Evolutionary conservation across 2,888 invertebrate genomes (phyloP), one percentile per base, ranked within the genome.

Genomic region (Oxystoma pomonae): DNA sequence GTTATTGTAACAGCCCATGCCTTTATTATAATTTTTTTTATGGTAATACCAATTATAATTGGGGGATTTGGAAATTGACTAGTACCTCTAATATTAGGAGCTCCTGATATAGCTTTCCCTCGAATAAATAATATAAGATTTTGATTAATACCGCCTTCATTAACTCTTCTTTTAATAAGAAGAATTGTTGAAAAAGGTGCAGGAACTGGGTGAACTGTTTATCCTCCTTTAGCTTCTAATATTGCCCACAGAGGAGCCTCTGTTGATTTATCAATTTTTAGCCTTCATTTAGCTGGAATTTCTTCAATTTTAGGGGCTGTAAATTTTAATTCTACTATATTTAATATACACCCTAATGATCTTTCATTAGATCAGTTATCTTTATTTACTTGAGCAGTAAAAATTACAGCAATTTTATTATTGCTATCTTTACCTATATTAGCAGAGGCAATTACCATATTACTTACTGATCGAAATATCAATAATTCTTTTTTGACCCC

Each of bases 41-140:
- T 72, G 69, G 86, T 87, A 57, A 87, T 88, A 82, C 87, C 87
- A 5, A 85, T 88, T 81, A 85, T 89, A 85, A 87, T 89, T 83
- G 91, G 91, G 61, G 91, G 91, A 74, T 92, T 92, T 83, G 92
- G 92, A 66, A 93, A 93, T 80, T 92, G 90, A 86, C 74, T 92
- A 78, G 81, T 91, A 0, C 91, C 91, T 2, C 71, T 92, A 80
- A 90, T 92, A 83, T 72, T 92, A 74, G 89, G 88, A 67, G 87
- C 88, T 0, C 90, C 90, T 1, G 92, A 93, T 84, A 91, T 92
- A 83, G 88, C 89, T 9, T 92, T 91, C 60, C 91, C 91, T 0
- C 90, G 90, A 75, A 84, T 92, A 84, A 92, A 92, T 85, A 91
- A 91, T 83, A 87, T 91, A 85, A 91, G 90, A 78, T 92, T 91